phyloP scores from a whole-genome alignment of 2,888 invertebrate genomes.

The Euplagia quadripunctaria region DNA sequence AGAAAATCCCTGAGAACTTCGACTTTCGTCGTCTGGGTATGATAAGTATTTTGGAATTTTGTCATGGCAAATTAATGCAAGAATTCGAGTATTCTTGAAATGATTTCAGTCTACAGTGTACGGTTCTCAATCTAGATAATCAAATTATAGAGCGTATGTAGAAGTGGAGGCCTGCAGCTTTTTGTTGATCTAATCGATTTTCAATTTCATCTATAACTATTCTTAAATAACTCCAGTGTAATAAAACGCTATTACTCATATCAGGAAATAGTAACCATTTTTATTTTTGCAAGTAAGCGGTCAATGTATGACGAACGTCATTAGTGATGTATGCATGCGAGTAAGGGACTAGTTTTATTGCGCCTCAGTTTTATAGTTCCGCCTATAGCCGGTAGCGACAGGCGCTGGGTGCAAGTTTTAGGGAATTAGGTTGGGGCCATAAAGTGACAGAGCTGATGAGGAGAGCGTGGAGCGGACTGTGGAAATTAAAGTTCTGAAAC shows the following conservation, averaged over 20 bases:
- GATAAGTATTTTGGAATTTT: too few relatives aligned
- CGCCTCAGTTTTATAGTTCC: conserved; percentile 79
- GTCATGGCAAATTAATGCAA: too few relatives aligned
- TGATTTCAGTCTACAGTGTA: too few relatives aligned
- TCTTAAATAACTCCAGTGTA: neutral
- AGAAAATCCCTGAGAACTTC: too few relatives aligned
- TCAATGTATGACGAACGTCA: conserved; percentile 66
- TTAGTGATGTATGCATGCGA: conserved; percentile 83
- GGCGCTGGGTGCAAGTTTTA: conserved; percentile 79
- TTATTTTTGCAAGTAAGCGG: conserved; percentile 28
- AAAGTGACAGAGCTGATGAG: conserved; percentile 33
- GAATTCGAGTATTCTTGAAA: too few relatives aligned
- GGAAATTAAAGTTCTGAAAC: neutral
- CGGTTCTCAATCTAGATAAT: too few relatives aligned
- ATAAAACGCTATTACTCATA: neutral
- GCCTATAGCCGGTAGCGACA: conserved; percentile 68
- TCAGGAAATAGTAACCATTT: neutral
- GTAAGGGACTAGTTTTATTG: conserved; percentile 77
- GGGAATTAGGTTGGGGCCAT: conserved; percentile 66
- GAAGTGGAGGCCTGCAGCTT: too few relatives aligned
- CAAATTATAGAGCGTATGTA: too few relatives aligned
- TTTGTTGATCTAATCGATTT: too few relatives aligned
- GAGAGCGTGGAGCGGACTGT: conserved; percentile 18
- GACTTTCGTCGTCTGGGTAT: too few relatives aligned
- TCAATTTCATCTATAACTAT: too few relatives aligned